Evolutionary conservation across 64 coral and sea anemone genomes (phyloP), one percentile per base, ranked within the genome.

Genomic region (Montipora cactus): DNA sequence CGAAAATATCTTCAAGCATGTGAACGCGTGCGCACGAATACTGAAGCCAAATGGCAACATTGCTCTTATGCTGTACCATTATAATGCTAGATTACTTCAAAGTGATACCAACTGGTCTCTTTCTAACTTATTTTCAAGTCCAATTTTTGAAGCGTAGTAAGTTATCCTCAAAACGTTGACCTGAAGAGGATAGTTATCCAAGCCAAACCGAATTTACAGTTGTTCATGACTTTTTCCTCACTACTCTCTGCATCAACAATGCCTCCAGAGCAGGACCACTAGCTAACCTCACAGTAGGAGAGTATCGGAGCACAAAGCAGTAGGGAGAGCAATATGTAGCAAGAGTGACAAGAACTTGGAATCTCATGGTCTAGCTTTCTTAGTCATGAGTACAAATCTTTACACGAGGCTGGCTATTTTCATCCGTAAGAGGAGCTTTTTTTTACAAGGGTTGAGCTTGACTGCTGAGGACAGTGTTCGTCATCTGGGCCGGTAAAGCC

Each of bases 191-290:
- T 16, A 58, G 22, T 1, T 21, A 14, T 18, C 79, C 87, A 28
- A 90, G 74, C 67, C 74, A 84, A 68, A 51, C 64, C 15, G 79
- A 94, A 37, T 94, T 90, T 90, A 78, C 25, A 46, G 48, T 70
- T 7, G 93, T 90, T 28, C 81, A 87, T 20, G 87, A 94, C 71
- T 44, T 89, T 62, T 62, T 86, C 46, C 52, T 95, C 6, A 77
- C 79, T 18, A 20, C 67, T n/a, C 77, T 95, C 3, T 94, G 87
- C 70, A 94, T 94, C 8, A 75, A 94, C 66, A 90, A 94, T 74
- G 87, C 75, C 48, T 75, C 59, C 47, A 55, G 80, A 75, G 46
- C 80, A 25, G 93, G 88, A 8, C 68, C 69, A 58, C 78, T 94
- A 52, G 13, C 77, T 21, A 89, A 89, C 50, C 2, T 77, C 22